A percentile compares a stretch with the other conserved stretches of the same genome.
Conservation (phyloP, 2,797 vertebrate species). For the Neopelma chrysocephalum region DNA sequence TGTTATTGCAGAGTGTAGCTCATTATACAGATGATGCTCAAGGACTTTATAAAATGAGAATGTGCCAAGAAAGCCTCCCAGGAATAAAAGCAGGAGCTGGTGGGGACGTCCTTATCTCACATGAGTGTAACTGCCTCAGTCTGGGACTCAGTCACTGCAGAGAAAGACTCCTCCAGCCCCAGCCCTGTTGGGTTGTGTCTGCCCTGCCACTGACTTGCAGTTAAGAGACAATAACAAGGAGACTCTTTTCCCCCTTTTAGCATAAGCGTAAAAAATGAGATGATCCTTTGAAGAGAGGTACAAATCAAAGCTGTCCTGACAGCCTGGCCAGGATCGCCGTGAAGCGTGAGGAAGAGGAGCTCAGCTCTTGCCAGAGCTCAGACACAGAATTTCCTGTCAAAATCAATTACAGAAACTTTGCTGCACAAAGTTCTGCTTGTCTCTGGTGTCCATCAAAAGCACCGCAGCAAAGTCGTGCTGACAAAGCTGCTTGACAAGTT, state of each 20-base stretch:
- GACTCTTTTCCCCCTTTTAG: not conserved
- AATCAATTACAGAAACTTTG: not conserved
- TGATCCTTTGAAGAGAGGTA: not conserved
- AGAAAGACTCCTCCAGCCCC: not conserved
- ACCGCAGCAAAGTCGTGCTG: not conserved
- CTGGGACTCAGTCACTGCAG: not conserved
- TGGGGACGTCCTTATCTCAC: not conserved
- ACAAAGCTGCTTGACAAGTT: not conserved
- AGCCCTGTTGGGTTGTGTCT: not conserved
- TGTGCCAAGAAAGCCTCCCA: conserved; percentile 5
- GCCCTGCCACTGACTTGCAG: not conserved
- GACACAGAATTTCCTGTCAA: not conserved
- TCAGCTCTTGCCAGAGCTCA: not conserved
- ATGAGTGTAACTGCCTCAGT: not conserved
- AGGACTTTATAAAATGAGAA: not conserved
- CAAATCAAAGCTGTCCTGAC: accelerated
- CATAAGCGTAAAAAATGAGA: not conserved
- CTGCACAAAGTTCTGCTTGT: not conserved
- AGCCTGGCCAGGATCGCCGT: accelerated
- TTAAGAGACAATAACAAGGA: not conserved
- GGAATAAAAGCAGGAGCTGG: not conserved
- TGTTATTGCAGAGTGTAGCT: not conserved
- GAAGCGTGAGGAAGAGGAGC: not conserved
- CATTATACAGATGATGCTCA: not conserved
- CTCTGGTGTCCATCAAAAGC: conserved; percentile 31